Evolutionary conservation across 2,113 vertebrate species (phyloP).

Genomic region (Axis porcinus): DNA sequence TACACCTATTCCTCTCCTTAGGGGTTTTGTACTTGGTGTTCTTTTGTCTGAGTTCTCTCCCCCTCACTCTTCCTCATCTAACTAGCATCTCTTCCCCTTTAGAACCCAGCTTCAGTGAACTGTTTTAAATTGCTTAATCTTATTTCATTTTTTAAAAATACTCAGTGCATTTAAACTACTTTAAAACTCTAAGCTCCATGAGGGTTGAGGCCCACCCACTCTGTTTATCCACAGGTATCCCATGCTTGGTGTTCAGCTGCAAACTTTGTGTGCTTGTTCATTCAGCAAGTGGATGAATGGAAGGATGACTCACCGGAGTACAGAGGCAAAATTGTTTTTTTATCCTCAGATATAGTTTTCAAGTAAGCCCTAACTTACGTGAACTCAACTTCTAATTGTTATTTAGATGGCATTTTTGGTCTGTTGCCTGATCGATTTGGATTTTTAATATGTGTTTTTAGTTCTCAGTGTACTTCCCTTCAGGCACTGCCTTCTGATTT

Average conservation of each 20-base stretch:
- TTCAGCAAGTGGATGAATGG: not conserved
- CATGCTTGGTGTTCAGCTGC: not conserved
- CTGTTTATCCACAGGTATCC: not conserved
- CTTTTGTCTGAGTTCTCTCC: not conserved
- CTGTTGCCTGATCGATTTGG: not conserved
- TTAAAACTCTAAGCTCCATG: not conserved
- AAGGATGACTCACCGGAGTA: not conserved
- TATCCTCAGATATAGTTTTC: not conserved
- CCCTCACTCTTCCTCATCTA: not conserved
- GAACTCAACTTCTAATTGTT: constrained; percentile 22
- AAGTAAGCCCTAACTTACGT: not conserved
- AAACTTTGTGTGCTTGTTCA: not conserved
- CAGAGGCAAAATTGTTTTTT: not conserved
- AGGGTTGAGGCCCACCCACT: not conserved
- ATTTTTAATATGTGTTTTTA: constrained; percentile 43
- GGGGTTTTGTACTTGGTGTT: not conserved
- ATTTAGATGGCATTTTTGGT: constrained; percentile 35
- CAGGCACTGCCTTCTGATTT: constrained; percentile 4
- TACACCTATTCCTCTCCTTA: not conserved
- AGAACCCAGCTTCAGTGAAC: not conserved
- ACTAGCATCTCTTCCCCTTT: not conserved
- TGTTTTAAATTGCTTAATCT: not conserved
- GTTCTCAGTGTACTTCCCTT: constrained; percentile 18
- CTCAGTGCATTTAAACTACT: not conserved
- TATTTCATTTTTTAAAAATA: not conserved